A percentile compares a stretch with the other conserved stretches of the same genome.
Conservation (phyloP, 1,140 invertebrate species). For the Hypsibius dujardini region DNA sequence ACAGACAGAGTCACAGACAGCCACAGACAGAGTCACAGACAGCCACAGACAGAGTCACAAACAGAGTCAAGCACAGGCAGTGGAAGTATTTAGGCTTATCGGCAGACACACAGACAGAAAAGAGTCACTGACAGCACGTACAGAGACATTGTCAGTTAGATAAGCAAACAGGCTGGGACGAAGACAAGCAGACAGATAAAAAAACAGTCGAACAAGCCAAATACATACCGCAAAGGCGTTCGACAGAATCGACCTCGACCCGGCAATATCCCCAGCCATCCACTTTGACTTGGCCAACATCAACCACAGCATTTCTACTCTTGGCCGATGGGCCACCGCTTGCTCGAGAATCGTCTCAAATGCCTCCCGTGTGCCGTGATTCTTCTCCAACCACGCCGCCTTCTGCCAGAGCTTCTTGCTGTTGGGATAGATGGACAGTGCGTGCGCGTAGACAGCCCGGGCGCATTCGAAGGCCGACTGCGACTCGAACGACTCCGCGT, state of each 20-base stretch:
- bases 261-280: conserved; percentile 81
- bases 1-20: no score
- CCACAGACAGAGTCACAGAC: no score
- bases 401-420: conserved; percentile 95
- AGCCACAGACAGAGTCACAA: no score
- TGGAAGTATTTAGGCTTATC: no score
- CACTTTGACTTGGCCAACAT: conserved; percentile 99
- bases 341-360: conserved; percentile 71
- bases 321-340: conserved; percentile 89
- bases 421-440: conserved; percentile 68
- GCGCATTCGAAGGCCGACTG: conserved; percentile 88
- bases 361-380: conserved; percentile 74
- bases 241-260: conserved; percentile 71
- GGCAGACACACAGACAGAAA: no score
- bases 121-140: no score
- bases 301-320: conserved; percentile 90
- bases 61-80: no score
- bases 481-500: conserved; percentile 72
- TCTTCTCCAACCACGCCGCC: conserved; percentile 91
- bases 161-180: no score
- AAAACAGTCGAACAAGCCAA: no score
- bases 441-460: conserved; percentile 79
- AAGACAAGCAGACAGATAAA: no score
- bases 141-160: no score
- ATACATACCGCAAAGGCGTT: no score